phyloP scores from a whole-genome alignment of 2,888 invertebrate species.

The Pomacea canaliculata region DNA sequence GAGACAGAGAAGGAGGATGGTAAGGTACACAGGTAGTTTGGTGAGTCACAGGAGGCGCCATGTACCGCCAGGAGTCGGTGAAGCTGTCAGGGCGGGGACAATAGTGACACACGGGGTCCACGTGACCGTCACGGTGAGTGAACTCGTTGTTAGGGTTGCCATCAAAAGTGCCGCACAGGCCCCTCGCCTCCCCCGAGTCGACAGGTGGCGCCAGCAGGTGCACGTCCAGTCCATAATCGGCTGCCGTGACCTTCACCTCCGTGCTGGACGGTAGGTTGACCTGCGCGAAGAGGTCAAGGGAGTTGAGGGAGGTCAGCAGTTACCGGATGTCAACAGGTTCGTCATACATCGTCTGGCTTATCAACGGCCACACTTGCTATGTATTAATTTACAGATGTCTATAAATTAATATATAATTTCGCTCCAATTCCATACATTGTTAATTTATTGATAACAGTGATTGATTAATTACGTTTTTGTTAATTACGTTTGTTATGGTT shows the following conservation, averaged over 20 bases:
- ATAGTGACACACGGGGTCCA: conserved; percentile 2
- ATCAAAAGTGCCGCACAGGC: conserved; percentile 36
- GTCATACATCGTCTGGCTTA: too few species aligned
- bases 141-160: conserved; percentile 28
- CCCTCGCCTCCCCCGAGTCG: conserved; percentile 25
- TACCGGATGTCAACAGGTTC: too few species aligned
- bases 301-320: too few species aligned
- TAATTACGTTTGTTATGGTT: too few species aligned
- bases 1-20: too few species aligned
- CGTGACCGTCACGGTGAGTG: conserved; percentile 22
- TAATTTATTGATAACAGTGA: too few species aligned
- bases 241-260: conserved; percentile 24
- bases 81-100: conserved; percentile 18
- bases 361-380: too few species aligned
- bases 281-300: conserved; percentile 2
- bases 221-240: conserved; percentile 18
- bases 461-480: too few species aligned
- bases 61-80: conserved; percentile 27
- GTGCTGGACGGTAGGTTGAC: conserved; percentile 30
- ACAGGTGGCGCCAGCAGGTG: conserved; percentile 28
- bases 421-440: too few species aligned
- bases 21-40: neutral
- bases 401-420: too few species aligned
- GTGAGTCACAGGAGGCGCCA: neutral
- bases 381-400: too few species aligned